Conservation (phyloP, 2,797 vertebrate genomes). For the Heteromormyrus szaboi region DNA sequence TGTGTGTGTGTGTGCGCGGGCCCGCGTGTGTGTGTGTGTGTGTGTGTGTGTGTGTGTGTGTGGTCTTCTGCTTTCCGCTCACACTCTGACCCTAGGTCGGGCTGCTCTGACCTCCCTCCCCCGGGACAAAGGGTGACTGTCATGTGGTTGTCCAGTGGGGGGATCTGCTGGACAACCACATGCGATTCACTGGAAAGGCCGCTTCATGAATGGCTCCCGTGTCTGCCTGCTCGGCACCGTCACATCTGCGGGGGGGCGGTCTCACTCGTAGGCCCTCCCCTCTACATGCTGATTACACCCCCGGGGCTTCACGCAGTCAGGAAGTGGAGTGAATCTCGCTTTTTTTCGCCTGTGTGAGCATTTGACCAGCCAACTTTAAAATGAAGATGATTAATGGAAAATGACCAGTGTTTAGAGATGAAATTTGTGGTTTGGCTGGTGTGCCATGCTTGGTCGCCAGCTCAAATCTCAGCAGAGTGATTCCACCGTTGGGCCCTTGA, state of each 20-base stretch:
- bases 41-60: background rate
- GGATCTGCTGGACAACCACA: background rate
- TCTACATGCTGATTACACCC: background rate
- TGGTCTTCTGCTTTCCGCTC: background rate
- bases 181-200: background rate
- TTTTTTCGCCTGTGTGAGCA: background rate
- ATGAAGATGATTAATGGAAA: background rate
- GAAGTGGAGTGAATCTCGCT: background rate
- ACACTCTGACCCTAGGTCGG: background rate
- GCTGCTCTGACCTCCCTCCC: background rate
- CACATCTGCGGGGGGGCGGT: background rate
- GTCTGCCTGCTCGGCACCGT: background rate
- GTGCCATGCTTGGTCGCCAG: background rate
- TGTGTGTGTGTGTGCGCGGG: no score
- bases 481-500: background rate
- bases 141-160: no score
- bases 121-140: background rate
- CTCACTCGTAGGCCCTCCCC: background rate
- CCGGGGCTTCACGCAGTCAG: background rate
- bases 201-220: background rate
- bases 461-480: background rate
- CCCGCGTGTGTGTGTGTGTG: background rate
- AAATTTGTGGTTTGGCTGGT: background rate
- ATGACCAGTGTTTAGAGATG: background rate
- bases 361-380: background rate